These are phyloP conservation scores for Siniperca undulata DNA, from an alignment of 2,797 vertebrate species.

Conservation along the genomic window DNA sequence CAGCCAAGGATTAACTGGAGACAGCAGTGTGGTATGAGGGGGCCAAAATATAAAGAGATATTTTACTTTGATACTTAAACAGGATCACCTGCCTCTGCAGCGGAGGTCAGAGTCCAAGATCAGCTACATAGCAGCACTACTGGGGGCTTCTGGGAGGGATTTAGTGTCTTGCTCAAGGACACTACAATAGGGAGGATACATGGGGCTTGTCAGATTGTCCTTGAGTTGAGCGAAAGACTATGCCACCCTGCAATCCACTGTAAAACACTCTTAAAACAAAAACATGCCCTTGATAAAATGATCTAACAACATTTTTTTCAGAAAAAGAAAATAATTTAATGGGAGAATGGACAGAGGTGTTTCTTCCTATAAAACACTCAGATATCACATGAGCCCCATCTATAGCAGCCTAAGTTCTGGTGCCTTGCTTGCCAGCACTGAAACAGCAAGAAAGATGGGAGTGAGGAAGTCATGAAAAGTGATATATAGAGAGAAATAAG, in stretches of 20 bases:
- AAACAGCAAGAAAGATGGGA: neutral
- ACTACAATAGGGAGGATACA: conserved; percentile 11
- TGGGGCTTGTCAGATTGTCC: neutral
- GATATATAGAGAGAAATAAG: neutral
- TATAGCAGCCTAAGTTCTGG: neutral
- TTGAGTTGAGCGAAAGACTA: neutral
- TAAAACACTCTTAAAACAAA: conserved; percentile 7
- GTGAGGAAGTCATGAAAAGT: neutral
- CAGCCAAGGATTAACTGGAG: neutral
- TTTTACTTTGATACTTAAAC: conserved; percentile 25
- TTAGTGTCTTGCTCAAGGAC: conserved; percentile 33
- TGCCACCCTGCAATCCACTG: neutral
- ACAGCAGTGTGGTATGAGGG: neutral
- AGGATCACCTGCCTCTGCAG: neutral
- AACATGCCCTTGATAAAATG: neutral
- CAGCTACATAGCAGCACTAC: neutral
- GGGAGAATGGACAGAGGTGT: neutral
- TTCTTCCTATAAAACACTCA: neutral
- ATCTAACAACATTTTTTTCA: neutral
- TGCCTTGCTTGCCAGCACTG: neutral
- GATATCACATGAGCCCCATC: neutral
- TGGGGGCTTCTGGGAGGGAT: neutral
- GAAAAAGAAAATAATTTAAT: neutral
- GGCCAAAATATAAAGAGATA: conserved; percentile 2
- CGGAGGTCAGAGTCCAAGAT: conserved; percentile 3